phyloP scores from a whole-genome alignment of 2,888 invertebrate genomes.

The Arctia plantaginis region DNA sequence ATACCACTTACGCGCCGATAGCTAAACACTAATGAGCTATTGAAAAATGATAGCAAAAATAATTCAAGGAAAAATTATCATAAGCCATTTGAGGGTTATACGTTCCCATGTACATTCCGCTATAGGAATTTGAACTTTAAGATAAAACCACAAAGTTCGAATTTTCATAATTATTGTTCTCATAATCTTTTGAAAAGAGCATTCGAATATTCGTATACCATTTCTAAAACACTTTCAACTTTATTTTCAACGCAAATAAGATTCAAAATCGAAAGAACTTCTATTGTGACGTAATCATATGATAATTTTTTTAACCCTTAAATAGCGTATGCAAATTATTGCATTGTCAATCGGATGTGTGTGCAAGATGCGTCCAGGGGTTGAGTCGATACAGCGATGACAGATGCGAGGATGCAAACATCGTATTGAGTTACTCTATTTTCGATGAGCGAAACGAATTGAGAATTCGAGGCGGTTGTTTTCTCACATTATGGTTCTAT shows the following conservation, averaged over 20 bases:
- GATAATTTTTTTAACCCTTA: constrained; percentile 76
- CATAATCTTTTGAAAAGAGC: constrained; percentile 60
- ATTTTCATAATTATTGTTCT: constrained; percentile 9
- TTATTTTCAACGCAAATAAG: constrained; percentile 27
- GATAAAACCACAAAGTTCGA: not conserved
- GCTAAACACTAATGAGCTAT: constrained; percentile 83
- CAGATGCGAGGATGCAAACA: constrained; percentile 79
- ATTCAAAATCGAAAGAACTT: constrained; percentile 38
- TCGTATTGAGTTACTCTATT: constrained; percentile 66
- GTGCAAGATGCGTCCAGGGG: constrained; percentile 65
- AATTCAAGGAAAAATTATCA: constrained; percentile 80
- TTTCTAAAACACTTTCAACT: constrained; percentile 32
- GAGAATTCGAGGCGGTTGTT: constrained; percentile 29
- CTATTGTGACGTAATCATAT: constrained; percentile 57
- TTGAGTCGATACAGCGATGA: constrained; percentile 79
- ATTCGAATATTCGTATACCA: constrained; percentile 54
- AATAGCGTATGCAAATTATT: constrained; percentile 82
- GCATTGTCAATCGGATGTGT: constrained; percentile 60
- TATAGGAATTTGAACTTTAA: constrained; percentile 44
- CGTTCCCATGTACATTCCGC: constrained; percentile 61
- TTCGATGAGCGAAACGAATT: constrained; percentile 49
- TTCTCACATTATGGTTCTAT: constrained; percentile 26
- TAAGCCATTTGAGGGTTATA: constrained; percentile 78
- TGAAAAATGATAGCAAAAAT: constrained; percentile 86
- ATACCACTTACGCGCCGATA: constrained; percentile 78